Evolutionary conservation across 2,113 vertebrate genomes (phyloP), one percentile per base, ranked within the genome.

Genomic region (Corythornis madagascariensis): DNA sequence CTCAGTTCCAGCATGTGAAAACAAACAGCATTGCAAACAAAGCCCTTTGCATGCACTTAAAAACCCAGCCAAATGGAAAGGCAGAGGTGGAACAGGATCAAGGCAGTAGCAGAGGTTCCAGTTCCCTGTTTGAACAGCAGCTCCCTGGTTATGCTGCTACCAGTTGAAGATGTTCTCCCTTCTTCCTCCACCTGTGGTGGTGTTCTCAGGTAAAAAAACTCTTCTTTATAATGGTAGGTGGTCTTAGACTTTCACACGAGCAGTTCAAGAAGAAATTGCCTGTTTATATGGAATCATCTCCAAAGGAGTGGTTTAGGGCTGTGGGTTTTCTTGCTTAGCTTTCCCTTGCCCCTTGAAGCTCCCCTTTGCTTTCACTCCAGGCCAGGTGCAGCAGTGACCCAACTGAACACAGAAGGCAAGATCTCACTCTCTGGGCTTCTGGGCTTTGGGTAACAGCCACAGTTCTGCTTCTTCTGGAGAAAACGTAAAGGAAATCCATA

Each of bases 261-360:
- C 43, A 50, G n/a, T 66, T 90, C 42, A 81, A 76, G 67, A 87
- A 92, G 25, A 69, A 92, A 59, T 43, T 79, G 83, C 48, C 50
- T 91, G 66, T 83, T 93, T 89, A 20, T 89, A 42, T 16, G 40
- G 64, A 85, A 59, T 75, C 29, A 82, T 87, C 92, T 89, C 42
- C 53, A n/a, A 52, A 43, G 31, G 43, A 84, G 65, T 65, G 10
- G 22, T 78, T 90, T 78, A 76, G 66, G 14, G 14, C 45, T 69
- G 59, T 66, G 45, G 10, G 33, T 33, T 89, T 93, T 84, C 82
- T 89, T 90, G 56, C 52, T 93, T 88, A 84, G 47, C 56, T 75
- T 89, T 83, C 85, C 60, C 75, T 38, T 89, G 16, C 20, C 61
- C 29, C 59, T 80, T 73, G 48, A 82, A 28, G 24, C 50, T 95